A percentile compares a stretch with the other conserved stretches of the same genome.
These are phyloP conservation scores for Uloborus diversus DNA, from an alignment of 1,140 invertebrate genomes.

Conservation along the genomic window DNA sequence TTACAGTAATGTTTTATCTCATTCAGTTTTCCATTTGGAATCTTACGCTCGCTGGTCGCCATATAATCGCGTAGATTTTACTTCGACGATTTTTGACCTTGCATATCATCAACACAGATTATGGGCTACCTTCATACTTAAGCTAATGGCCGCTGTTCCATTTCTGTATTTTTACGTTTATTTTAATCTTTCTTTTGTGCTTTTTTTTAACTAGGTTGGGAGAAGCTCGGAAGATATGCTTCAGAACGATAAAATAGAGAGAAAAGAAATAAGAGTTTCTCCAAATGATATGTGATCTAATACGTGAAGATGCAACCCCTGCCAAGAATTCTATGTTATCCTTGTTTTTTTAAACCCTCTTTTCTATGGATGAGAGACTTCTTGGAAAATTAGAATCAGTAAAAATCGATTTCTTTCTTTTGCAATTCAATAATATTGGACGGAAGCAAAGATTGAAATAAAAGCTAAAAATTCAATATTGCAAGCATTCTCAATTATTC, in stretches of 20 bases:
- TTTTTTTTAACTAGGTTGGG: neutral
- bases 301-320: conserved; percentile 10
- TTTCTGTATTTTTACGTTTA: conserved; percentile 3
- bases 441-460: too few relatives aligned
- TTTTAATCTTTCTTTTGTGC: conserved; percentile 2
- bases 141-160: conserved; percentile 19
- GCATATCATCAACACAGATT: conserved; percentile 34
- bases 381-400: too few relatives aligned
- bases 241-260: conserved; percentile 39
- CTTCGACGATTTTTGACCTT: neutral
- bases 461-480: too few relatives aligned
- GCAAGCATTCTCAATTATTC: too few relatives aligned
- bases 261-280: conserved; percentile 21
- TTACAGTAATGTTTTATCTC: too few relatives aligned
- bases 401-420: too few relatives aligned
- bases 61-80: conserved; percentile 24
- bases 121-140: conserved; percentile 31
- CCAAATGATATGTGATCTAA: conserved; percentile 44
- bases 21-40: neutral
- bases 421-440: too few relatives aligned
- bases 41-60: conserved; percentile 35
- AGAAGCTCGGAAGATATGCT: conserved; percentile 27
- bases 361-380: too few relatives aligned
- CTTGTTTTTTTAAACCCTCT: too few relatives aligned
- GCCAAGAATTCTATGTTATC: conserved; percentile 14